Evolutionary conservation across 2,888 invertebrate genomes (phyloP).

Genomic region (Thereva unica): DNA sequence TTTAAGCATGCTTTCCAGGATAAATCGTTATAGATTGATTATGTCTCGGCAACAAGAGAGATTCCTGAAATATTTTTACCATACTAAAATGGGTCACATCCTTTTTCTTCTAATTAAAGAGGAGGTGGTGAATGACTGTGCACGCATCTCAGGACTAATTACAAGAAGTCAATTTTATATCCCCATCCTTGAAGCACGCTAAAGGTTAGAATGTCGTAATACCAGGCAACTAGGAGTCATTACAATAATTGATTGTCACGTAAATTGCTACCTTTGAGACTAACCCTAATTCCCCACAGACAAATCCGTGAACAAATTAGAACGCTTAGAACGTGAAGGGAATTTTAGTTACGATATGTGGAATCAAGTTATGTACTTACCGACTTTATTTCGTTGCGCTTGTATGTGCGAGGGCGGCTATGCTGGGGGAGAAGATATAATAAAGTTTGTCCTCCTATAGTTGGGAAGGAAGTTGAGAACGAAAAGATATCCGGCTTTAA

Average conservation of each 20-base stretch:
- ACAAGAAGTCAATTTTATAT: slow-evolving; percentile 29
- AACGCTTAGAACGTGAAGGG: slow-evolving; percentile 32
- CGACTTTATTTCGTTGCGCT: no score
- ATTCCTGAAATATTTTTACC: no score
- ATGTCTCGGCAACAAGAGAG: no score
- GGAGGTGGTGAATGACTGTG: background rate
- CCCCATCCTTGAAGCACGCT: slow-evolving; percentile 28
- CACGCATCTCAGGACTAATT: slow-evolving; percentile 25
- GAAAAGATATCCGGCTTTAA: no score
- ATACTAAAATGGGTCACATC: slow-evolving; percentile 9
- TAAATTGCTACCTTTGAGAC: slow-evolving; percentile 32
- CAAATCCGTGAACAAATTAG: slow-evolving; percentile 34
- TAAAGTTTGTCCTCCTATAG: no score
- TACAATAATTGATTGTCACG: slow-evolving; percentile 34
- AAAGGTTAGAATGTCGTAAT: slow-evolving; percentile 27
- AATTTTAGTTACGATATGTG: slow-evolving; percentile 27
- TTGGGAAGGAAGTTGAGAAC: no score
- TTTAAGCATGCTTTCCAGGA: no score
- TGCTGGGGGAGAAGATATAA: no score
- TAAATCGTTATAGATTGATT: no score
- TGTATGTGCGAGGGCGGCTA: no score
- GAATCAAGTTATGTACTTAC: slow-evolving; percentile 17
- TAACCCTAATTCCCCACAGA: slow-evolving; percentile 32
- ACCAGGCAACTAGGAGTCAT: slow-evolving; percentile 25
- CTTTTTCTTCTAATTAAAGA: slow-evolving; percentile 21